These are phyloP conservation scores for Phallusia fumigata DNA, from an alignment of 23 tunicate genomes.

Conservation along the genomic window DNA sequence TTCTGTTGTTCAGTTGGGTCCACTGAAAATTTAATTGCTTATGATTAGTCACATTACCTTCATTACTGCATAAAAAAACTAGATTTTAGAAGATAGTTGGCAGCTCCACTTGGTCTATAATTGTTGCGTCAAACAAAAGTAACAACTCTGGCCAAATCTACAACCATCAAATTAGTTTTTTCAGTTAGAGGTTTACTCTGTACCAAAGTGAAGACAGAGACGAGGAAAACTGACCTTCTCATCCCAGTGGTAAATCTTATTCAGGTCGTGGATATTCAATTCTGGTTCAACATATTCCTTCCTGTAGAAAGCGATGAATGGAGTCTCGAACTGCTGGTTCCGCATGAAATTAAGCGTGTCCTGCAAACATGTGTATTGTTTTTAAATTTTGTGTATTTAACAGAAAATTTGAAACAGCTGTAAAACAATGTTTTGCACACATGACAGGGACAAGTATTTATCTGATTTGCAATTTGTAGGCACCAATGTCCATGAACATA, in stretches of 20 bases:
- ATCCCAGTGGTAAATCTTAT: constrained; percentile 94
- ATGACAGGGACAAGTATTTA: background rate
- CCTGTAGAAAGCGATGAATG: constrained; percentile 90
- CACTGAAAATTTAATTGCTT: constrained; percentile 40
- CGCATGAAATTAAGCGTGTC: constrained; percentile 84
- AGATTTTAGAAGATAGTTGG: too few species aligned
- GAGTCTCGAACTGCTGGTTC: constrained; percentile 83
- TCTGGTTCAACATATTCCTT: constrained; percentile 96
- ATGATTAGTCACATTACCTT: too few species aligned
- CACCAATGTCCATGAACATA: background rate
- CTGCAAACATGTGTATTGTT: constrained; percentile 25
- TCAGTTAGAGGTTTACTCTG: too few species aligned
- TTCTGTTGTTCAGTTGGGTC: constrained; percentile 81
- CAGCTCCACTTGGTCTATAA: too few species aligned
- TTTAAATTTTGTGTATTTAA: too few species aligned
- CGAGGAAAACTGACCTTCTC: constrained; percentile 89
- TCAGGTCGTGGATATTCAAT: constrained; percentile 77
- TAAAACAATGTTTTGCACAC: background rate
- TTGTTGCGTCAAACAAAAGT: too few species aligned
- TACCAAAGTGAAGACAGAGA: too few species aligned
- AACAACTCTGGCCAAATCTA: too few species aligned
- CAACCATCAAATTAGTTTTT: too few species aligned
- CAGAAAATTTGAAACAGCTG: too few species aligned
- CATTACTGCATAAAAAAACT: too few species aligned
- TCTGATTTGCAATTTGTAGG: background rate